phyloP scores from a whole-genome alignment of 2,888 invertebrate genomes.

The Gibbula magus region DNA sequence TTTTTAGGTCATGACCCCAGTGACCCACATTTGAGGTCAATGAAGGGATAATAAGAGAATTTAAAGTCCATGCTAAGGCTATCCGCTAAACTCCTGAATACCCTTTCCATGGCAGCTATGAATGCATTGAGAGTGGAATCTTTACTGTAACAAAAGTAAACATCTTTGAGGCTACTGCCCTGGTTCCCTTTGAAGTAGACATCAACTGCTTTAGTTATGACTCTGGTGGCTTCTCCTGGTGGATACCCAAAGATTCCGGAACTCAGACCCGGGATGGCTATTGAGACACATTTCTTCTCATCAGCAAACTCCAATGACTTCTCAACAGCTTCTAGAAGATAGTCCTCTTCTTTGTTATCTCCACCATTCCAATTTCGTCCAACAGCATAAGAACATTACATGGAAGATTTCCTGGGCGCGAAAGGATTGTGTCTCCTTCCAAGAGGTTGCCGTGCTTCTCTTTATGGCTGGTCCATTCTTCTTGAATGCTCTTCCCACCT shows the following conservation, averaged over 20 bases:
- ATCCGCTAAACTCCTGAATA: neutral
- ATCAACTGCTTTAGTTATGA: conserved; percentile 34
- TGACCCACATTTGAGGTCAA: no score
- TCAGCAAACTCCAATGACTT: conserved; percentile 41
- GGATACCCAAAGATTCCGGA: conserved; percentile 59
- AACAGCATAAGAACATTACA: conserved; percentile 35
- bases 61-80: neutral
- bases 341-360: conserved; percentile 29
- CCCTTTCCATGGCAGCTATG: conserved; percentile 31
- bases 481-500: conserved; percentile 49
- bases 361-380: conserved; percentile 40
- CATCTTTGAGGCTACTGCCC: conserved; percentile 23
- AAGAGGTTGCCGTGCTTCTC: neutral
- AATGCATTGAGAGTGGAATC: conserved; percentile 39
- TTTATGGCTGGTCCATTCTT: conserved; percentile 47
- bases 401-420: conserved; percentile 33
- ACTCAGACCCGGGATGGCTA: conserved; percentile 62
- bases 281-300: conserved; percentile 30
- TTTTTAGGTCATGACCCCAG: no score
- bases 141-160: conserved; percentile 48
- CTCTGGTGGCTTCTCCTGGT: conserved; percentile 32
- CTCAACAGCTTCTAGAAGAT: conserved; percentile 31
- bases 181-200: conserved; percentile 29
- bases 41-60: no score
- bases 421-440: conserved; percentile 32